Evolutionary conservation across 2,888 invertebrate species (phyloP), one percentile per base, ranked within the genome.

Genomic region (Drosophila prolongata): DNA sequence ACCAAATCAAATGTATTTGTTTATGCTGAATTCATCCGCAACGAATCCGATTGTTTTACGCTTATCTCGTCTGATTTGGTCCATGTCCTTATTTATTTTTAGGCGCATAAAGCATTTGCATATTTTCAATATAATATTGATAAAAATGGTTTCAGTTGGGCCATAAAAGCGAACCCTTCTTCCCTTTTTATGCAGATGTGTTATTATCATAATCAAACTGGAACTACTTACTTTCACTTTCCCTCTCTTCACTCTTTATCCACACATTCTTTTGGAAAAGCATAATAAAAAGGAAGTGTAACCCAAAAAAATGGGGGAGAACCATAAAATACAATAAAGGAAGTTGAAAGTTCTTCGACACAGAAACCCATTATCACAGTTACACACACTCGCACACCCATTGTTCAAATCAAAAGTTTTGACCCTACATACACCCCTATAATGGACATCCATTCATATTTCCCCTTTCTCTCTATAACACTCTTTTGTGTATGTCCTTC

Each of bases 301-400:
- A 66, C 58, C 77, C 55, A 16, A 75, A 78, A 69, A 35, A 27
- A 11, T 30, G 27, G 34, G 65, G 40, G 24, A 10, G 46, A 27
- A 65, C 83, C 89, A 89, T 89, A 89, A 86, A 86, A 88, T 86
- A 84, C 90, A 89, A 86, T 86, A 88, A 86, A 86, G 87, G 79
- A 89, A 86, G 89, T 85, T 87, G 85, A 80, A 88, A 89, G 89
- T 89, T 82, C 85, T 52, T 59, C 83, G 87, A 88, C 89, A 86
- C 83, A 89, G 89, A 89, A 86, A 88, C 87, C 86, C 89, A 86
- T 86, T 86, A 86, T 86, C 87, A 89, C 86, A 86, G 86, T 88
- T 77, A 74, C 77, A 66, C 72, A 59, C 42, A 53, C 46, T 14
- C 52, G 53, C 37, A 58, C 44, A 30, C 37, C 47, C 52, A 62